Evolutionary conservation across 2,888 invertebrate genomes (phyloP), one percentile per base, ranked within the genome.

Genomic region (Eupithecia subumbrata): DNA sequence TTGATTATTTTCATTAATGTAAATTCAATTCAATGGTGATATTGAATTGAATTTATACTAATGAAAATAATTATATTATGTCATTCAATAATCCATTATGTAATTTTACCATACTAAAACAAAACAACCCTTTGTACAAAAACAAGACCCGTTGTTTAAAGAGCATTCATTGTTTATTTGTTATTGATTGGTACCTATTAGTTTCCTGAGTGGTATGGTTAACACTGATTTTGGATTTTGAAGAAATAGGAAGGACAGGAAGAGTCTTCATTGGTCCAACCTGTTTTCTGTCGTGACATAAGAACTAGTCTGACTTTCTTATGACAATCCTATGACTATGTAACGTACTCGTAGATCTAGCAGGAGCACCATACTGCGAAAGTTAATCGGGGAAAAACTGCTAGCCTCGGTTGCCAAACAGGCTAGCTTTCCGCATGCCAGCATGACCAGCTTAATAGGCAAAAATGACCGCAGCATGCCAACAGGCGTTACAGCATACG

Each of bases 341-440:
- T 3, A 64, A 34, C 56, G 25, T 25, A 14, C 60, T 25, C 22
- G 52, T 22, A 52, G 52, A 22, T 56, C 52, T n/a, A 4, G 25
- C 1, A 45, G 25, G 14, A 48, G 43, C 69, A 67, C 18, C 75
- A 72, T 60, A 66, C 11, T 37, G 45, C 60, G 45, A 73, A 66
- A 70, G 66, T 34, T 64, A 18, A 64, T 5, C 64, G 11, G n/a
- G 30, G 25, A 63, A 69, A 73, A 75, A 72, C 71, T 30, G 7
- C 3, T 52, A 25, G 71, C 37, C 34, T n/a, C 14, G 37, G 25
- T 56, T 63, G 30, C 25, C 18, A 25, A 63, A 76, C 56, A 64
- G 66, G 64, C 69, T 69, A 18, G 74, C 72, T 67, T 74, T 70
- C 74, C 72, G 69, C 72, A 72, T 72, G 69, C 66, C 67, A 72